Percentiles rank a stretch among this genome's conserved stretches.
Evolutionary conservation across 2,113 vertebrate genomes (phyloP).

Genomic region (Protobothrops mucrosquamatus): DNA sequence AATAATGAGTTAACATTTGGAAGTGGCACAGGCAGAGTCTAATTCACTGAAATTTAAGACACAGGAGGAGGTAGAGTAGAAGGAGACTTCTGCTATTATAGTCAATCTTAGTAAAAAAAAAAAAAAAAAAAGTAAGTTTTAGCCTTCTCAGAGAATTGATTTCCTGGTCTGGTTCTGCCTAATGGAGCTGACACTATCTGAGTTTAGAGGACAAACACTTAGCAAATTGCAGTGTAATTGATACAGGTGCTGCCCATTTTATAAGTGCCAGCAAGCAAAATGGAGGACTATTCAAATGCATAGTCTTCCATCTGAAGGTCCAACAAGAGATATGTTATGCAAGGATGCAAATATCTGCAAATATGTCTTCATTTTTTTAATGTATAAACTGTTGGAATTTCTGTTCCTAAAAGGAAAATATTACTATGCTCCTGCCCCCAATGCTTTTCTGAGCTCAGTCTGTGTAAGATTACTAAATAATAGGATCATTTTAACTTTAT

Average conservation of each 20-base stretch:
- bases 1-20: not conserved
- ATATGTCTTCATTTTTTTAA: not conserved
- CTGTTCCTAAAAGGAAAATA: not conserved
- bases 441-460: not conserved
- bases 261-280: not conserved
- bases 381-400: not conserved
- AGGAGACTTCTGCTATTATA: not conserved
- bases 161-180: not conserved
- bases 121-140: not conserved
- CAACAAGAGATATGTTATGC: not conserved
- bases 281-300: not conserved
- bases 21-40: not conserved
- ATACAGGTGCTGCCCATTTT: not conserved
- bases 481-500: not conserved
- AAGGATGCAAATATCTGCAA: not conserved
- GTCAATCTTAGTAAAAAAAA: not conserved
- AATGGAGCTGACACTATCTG: not conserved
- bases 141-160: not conserved
- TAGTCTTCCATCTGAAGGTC: not conserved
- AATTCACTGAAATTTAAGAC: not conserved
- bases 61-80: not conserved
- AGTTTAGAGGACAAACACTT: not conserved
- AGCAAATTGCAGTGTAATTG: not conserved
- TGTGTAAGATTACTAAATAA: not conserved
- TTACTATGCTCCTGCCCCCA: not conserved